These are phyloP conservation scores for Terrapene triunguis DNA, from an alignment of 2,113 vertebrate genomes.

Conservation along the genomic window DNA sequence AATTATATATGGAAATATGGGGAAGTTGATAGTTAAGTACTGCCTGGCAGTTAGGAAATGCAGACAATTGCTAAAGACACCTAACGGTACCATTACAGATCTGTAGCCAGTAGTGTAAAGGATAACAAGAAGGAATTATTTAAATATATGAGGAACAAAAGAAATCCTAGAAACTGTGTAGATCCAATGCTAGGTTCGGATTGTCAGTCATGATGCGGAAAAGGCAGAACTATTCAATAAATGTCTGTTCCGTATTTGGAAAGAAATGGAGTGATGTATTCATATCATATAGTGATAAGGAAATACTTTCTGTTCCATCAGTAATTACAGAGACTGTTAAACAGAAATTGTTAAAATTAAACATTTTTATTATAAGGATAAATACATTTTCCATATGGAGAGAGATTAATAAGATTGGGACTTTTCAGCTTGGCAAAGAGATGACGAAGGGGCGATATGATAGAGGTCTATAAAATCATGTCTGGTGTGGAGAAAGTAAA, in stretches of 20 bases:
- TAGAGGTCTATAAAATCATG: no score
- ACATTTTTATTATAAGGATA: neutral
- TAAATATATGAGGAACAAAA: neutral
- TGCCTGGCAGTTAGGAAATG: neutral
- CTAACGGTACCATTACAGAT: neutral
- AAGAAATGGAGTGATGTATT: neutral
- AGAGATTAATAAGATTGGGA: no score
- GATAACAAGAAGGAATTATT: neutral
- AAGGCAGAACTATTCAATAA: neutral
- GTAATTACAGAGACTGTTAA: neutral
- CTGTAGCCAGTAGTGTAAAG: neutral
- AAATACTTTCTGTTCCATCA: neutral
- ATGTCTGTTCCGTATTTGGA: neutral
- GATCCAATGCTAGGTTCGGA: neutral
- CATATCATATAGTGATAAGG: rapidly evolving
- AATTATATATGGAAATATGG: neutral
- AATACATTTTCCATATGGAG: no score
- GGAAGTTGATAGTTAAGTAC: neutral
- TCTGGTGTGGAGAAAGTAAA: no score
- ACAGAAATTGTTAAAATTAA: neutral
- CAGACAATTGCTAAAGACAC: neutral
- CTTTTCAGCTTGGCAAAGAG: no score
- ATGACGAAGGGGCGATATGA: no score
- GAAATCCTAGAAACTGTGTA: neutral
- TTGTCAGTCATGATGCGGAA: rapidly evolving